Evolutionary conservation across 2,797 vertebrate species (phyloP), one percentile per base, ranked within the genome.

Genomic region (Halcyon badia): DNA sequence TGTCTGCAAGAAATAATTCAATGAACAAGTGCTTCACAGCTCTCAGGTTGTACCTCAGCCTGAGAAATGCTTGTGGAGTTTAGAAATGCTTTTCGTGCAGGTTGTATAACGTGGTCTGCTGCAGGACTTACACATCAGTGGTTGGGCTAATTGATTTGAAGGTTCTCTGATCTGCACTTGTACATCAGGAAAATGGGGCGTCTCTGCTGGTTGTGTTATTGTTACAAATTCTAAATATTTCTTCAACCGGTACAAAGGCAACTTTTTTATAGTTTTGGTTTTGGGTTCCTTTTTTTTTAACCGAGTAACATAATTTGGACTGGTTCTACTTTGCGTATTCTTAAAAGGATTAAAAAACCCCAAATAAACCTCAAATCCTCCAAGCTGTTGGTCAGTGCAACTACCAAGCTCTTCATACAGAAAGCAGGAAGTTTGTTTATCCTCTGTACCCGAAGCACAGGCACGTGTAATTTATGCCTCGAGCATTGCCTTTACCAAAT

Each of bases 401-500:
- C 51, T 90, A 73, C 54, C 35, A 62, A 64, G 30, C 30, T 93
- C 64, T 35, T 94, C 19, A 12, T 52, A n/a, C 15, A 79, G 58
- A 44, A 30, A 66, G 56, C 52, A 60, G 57, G 65, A 83, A 61
- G 56, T 87, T 92, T 94, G 89, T 83, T 90, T 86, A 72, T 90
- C 8, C 37, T 79, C 42, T 65, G 31, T 70, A 88, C 46, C 52
- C 48, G 57, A 76, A 72, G 80, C 77, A 49, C 42, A 90, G 88
- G 28, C 85, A 68, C 52, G 51, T 0, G 1, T 94, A 77, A 80
- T 62, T 85, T 77, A 62, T 89, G 71, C 78, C 44, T 93, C 54
- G 25, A 89, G 60, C 31, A 25, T 57, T 81, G 82, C 49, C 31
- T 93, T 82, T 80, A 35, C 87, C 60, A 78, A 94, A 69, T 57